These are phyloP conservation scores for Amphibalanus amphitrite DNA, from an alignment of 1,140 invertebrate genomes.

Conservation along the genomic window DNA sequence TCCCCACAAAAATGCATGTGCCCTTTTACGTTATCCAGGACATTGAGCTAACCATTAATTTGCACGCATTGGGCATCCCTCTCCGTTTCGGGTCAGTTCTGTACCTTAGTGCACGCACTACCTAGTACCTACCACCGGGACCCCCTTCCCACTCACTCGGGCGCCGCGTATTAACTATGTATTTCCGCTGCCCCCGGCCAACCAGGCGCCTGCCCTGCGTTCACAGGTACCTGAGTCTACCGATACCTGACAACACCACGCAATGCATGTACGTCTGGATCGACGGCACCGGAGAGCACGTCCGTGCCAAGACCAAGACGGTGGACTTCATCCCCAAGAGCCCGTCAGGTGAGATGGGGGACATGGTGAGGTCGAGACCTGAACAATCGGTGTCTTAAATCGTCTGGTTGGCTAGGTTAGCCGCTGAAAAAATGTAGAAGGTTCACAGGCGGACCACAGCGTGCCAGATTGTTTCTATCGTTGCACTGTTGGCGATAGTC, in stretches of 20 bases:
- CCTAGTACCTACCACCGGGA: background rate
- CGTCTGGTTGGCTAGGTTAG: no score
- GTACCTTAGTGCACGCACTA: background rate
- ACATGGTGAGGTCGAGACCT: no score
- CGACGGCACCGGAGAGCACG: constrained; percentile 74
- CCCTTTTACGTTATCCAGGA: no score
- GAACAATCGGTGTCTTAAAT: no score
- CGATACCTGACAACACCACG: constrained; percentile 52
- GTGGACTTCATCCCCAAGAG: constrained; percentile 53
- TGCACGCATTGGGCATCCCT: background rate
- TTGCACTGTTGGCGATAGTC: no score
- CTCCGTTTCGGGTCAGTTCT: background rate
- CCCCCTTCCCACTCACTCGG: background rate
- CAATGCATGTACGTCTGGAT: constrained; percentile 91
- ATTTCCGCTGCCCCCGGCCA: no score
- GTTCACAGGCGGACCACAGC: no score
- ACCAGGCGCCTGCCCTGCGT: background rate
- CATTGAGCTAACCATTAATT: background rate
- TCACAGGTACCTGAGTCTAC: constrained; percentile 46
- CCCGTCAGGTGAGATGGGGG: constrained; percentile 38
- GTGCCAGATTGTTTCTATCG: no score
- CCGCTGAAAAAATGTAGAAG: no score
- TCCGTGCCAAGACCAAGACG: constrained; percentile 76
- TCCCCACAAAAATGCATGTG: no score
- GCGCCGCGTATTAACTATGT: background rate